Evolutionary conservation across 2,113 vertebrate genomes (phyloP), one percentile per base, ranked within the genome.

Genomic region (Alouatta palliata): DNA sequence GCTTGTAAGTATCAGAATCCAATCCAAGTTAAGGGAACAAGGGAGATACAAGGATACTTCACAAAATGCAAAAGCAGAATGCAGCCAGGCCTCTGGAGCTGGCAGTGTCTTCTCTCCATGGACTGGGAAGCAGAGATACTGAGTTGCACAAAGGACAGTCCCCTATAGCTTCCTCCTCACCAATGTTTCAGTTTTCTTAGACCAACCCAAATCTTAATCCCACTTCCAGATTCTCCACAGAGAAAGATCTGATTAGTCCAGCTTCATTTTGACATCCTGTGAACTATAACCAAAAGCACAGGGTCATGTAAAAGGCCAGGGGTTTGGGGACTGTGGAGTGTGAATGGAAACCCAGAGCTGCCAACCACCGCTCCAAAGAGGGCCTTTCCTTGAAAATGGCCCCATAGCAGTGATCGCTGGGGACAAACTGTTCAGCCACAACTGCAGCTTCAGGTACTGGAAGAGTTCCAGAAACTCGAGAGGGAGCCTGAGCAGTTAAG

Each of bases 391-490:
- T 37, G 25, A 6, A 16, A 40, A 32, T 3, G 7, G 45, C 47
- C 64, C 40, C 45, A 2, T 3, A 25, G 35, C 20, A 23, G 61
- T 54, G 43, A 32, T 43, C 2, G 0, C 1, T 7, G 43, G 20
- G 13, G 19, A 49, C 16, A 11, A n/a, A 2, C 35, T 49, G 0
- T 56, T 35, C 19, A 1, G 6, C 11, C 25, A 35, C 16, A 35
- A 4, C 27, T 17, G 7, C 4, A 0, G n/a, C 30, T 13, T 43
- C 40, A 0, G 20, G 35, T 25, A 80, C 37, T 4, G 5, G 17
- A 32, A 11, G 32, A 75, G 87, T 43, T n/a, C 70, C n/a, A 17
- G n/a, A 21, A 52, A 64, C 21, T 68, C 1, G 12, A 32, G 54
- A 37, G 61, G 52, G 81, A 70, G 37, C 12, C n/a, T 40, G 0